Percentiles rank a stretch among this genome's conserved stretches.
Conservation (phyloP, 2,797 vertebrate species). For the Arrhamphus sclerolepis region DNA sequence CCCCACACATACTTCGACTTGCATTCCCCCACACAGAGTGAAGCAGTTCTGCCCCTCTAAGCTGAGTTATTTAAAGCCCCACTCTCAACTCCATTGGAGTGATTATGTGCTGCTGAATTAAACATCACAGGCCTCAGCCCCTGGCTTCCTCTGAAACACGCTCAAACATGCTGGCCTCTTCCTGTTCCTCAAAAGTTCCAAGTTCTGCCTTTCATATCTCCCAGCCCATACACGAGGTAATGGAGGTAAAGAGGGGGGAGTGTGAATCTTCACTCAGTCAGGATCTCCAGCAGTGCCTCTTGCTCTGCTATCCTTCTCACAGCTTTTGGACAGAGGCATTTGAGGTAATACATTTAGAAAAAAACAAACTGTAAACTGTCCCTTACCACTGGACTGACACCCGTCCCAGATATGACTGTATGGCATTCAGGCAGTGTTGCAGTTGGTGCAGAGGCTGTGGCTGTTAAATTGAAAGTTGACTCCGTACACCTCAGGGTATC, state of each 20-base stretch:
- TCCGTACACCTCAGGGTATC: conserved; percentile 61
- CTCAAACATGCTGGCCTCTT: conserved; percentile 79
- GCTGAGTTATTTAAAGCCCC: conserved; percentile 86
- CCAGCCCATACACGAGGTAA: conserved; percentile 54
- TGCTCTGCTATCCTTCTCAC: conserved; percentile 26
- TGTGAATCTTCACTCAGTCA: conserved; percentile 57
- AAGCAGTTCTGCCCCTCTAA: conserved; percentile 81
- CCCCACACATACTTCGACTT: conserved; percentile 29
- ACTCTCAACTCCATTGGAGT: conserved; percentile 83
- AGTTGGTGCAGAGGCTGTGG: conserved; percentile 44
- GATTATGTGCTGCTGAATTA: conserved; percentile 88
- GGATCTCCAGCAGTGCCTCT: conserved; percentile 46
- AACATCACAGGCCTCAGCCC: conserved; percentile 86
- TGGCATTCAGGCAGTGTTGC: conserved; percentile 31
- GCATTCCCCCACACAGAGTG: conserved; percentile 71
- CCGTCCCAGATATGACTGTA: conserved; percentile 46
- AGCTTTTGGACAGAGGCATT: conserved; percentile 45
- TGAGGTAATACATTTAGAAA: conserved; percentile 47
- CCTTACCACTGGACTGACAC: conserved; percentile 34
- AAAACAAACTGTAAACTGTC: conserved; percentile 1
- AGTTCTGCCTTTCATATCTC: conserved; percentile 74
- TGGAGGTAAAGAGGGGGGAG: conserved; percentile 66
- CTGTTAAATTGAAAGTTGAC: conserved; percentile 53
- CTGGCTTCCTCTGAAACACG: conserved; percentile 81
- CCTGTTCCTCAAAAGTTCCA: conserved; percentile 82